Percentiles rank a stretch among this genome's conserved stretches.
phyloP scores from a whole-genome alignment of 2,797 vertebrate species.

The Notolabrus celidotus region DNA sequence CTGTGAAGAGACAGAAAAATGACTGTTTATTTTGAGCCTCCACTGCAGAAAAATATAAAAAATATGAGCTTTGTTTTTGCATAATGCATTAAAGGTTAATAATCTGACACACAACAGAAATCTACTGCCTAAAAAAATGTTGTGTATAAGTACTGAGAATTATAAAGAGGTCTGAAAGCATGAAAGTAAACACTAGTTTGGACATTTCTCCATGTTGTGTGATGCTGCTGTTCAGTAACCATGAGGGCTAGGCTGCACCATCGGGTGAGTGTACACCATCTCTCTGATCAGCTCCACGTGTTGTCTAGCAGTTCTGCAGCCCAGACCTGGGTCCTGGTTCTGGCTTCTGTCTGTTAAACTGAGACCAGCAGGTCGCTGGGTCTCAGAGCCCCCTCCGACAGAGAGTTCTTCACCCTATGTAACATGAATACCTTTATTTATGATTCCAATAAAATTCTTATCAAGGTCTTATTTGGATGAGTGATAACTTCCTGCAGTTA shows the following conservation, averaged over 20 bases:
- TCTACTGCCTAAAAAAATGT: too few relatives aligned
- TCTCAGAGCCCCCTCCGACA: conserved; percentile 80
- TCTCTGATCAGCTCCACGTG: conserved; percentile 88
- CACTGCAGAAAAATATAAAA: too few relatives aligned
- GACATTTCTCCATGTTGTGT: too few relatives aligned
- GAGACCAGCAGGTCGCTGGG: conserved; percentile 86
- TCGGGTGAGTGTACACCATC: conserved; percentile 87
- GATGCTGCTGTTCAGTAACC: conserved; percentile 78
- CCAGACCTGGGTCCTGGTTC: conserved; percentile 78
- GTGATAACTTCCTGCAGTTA: too few relatives aligned
- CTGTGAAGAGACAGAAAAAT: too few relatives aligned
- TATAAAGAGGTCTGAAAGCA: neutral
- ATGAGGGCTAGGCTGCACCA: conserved; percentile 74
- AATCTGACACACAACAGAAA: too few relatives aligned
- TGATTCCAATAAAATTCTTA: neutral
- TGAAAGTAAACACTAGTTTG: neutral
- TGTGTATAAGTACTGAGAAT: too few relatives aligned
- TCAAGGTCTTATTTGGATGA: too few relatives aligned
- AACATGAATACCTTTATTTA: neutral
- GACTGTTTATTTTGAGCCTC: too few relatives aligned
- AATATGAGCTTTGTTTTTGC: too few relatives aligned
- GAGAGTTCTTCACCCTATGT: conserved; percentile 81
- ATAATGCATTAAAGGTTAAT: too few relatives aligned
- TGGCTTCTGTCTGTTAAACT: conserved; percentile 84
- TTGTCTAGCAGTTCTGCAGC: conserved; percentile 87